Conservation (phyloP, 2,113 vertebrate species). For the Charina bottae region DNA sequence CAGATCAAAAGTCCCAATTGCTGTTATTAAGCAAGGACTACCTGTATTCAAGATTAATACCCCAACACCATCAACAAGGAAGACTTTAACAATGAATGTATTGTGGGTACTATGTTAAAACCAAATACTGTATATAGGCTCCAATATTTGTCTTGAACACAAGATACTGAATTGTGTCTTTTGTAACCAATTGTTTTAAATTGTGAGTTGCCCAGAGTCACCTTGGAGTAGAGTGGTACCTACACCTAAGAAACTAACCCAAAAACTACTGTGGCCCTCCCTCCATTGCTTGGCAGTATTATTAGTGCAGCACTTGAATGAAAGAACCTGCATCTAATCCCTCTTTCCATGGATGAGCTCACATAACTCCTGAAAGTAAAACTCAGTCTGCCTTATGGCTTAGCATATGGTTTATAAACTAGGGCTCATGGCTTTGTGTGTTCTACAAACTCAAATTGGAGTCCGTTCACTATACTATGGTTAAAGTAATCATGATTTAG, state of each 20-base stretch:
- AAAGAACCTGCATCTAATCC: not conserved
- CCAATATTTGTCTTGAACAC: not conserved
- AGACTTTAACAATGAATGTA: not conserved
- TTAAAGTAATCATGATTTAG: not conserved
- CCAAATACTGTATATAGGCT: not conserved
- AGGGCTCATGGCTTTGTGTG: not conserved
- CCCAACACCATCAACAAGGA: not conserved
- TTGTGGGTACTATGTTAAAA: not conserved
- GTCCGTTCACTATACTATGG: no score
- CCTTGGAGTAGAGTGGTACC: not conserved
- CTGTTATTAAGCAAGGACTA: not conserved
- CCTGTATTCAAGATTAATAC: not conserved
- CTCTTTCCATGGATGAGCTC: not conserved
- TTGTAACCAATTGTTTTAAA: not conserved
- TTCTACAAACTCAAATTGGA: not conserved
- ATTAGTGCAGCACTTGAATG: not conserved
- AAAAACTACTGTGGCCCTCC: not conserved
- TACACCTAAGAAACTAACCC: not conserved
- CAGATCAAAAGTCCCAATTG: not conserved
- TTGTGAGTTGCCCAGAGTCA: not conserved
- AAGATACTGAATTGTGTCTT: not conserved
- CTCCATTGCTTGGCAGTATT: not conserved
- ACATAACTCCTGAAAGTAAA: not conserved
- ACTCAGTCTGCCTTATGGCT: not conserved
- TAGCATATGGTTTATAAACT: not conserved